phyloP scores from a whole-genome alignment of 2,888 invertebrate species.

The Anagyrus pseudococci region DNA sequence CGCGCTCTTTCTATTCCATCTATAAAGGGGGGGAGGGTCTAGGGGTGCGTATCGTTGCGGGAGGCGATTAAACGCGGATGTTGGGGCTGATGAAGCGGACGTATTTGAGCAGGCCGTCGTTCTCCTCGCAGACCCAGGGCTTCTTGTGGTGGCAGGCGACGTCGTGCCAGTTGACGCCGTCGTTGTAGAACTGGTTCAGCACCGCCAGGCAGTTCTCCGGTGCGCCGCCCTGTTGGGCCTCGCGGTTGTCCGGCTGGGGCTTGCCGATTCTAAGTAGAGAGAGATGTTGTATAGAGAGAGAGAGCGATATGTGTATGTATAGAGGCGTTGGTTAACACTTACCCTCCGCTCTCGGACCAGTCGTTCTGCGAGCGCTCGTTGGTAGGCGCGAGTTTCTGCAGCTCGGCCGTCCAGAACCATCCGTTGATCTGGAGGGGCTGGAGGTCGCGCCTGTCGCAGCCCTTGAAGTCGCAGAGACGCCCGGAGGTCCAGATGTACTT shows the following conservation, averaged over 20 bases:
- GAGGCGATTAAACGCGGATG: slow-evolving; percentile 68
- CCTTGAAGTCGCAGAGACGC: slow-evolving; percentile 88
- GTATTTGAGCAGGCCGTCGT: slow-evolving; percentile 84
- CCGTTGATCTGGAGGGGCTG: slow-evolving; percentile 83
- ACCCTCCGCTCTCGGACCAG: slow-evolving; percentile 87
- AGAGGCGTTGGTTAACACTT: slow-evolving; percentile 31
- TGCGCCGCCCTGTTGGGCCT: slow-evolving; percentile 82
- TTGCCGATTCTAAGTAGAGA: slow-evolving; percentile 69
- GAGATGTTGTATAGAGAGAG: slow-evolving; percentile 3
- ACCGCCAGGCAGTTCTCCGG: slow-evolving; percentile 86
- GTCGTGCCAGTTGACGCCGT: slow-evolving; percentile 89
- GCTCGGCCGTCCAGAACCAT: slow-evolving; percentile 92
- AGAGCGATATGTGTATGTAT: slow-evolving; percentile 12
- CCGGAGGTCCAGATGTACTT: slow-evolving; percentile 94
- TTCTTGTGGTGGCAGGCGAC: slow-evolving; percentile 91
- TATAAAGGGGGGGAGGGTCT: too few relatives aligned
- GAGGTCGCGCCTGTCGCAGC: slow-evolving; percentile 85
- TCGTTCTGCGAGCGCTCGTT: slow-evolving; percentile 84
- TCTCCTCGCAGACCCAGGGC: slow-evolving; percentile 88
- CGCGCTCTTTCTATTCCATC: too few relatives aligned
- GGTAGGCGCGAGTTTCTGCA: slow-evolving; percentile 84
- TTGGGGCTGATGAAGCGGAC: slow-evolving; percentile 83
- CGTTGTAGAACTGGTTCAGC: slow-evolving; percentile 89
- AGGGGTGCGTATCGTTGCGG: too few relatives aligned
- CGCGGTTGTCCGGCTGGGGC: slow-evolving; percentile 88